Evolutionary conservation across 2,113 vertebrate genomes (phyloP).

Genomic region (Actenoides hombroni): DNA sequence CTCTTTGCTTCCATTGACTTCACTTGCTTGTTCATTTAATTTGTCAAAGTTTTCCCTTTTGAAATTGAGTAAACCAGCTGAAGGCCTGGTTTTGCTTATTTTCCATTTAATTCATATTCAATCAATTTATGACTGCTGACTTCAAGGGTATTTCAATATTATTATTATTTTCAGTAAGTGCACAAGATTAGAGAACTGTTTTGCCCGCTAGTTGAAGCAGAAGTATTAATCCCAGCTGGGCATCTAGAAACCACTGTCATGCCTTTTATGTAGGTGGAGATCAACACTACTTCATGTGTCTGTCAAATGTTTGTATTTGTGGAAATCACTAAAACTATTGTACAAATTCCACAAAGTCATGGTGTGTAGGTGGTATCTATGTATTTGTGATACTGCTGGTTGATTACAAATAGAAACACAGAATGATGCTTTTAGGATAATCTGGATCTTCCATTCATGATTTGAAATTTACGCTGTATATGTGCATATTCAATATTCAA

Average conservation of each 20-base stretch:
- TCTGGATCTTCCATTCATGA: not conserved
- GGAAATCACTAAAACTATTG: not conserved
- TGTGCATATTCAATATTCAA: not conserved
- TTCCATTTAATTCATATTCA: not conserved
- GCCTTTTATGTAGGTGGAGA: not conserved
- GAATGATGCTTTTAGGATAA: not conserved
- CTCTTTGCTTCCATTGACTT: slow-evolving; percentile 23
- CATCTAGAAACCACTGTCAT: not conserved
- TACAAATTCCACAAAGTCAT: not conserved
- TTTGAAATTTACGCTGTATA: not conserved
- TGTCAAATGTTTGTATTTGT: not conserved
- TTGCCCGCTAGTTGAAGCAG: not conserved
- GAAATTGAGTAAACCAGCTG: not conserved
- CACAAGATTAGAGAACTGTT: not conserved
- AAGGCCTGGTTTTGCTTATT: not conserved
- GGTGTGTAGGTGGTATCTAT: not conserved
- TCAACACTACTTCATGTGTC: not conserved
- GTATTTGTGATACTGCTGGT: not conserved
- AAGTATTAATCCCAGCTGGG: not conserved
- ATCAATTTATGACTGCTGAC: not conserved
- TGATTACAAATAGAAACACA: not conserved
- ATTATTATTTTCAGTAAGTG: not conserved
- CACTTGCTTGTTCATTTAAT: slow-evolving; percentile 10
- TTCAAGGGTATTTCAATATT: not conserved
- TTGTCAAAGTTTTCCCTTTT: slow-evolving; percentile 16